phyloP scores from a whole-genome alignment of 1,140 invertebrate species.

The Oncopodura yosiiana region DNA sequence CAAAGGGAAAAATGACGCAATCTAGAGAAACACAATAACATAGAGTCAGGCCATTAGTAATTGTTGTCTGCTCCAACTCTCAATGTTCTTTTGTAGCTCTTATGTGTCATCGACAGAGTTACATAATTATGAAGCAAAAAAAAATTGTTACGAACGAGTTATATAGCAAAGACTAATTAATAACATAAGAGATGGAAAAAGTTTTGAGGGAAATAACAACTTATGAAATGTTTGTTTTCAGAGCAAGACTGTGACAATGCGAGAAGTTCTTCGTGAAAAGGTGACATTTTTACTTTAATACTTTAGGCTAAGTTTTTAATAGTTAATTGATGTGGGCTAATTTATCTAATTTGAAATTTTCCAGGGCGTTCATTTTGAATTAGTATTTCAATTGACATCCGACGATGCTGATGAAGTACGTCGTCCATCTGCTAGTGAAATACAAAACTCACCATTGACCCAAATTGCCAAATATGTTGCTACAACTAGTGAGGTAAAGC shows the following conservation, averaged over 20 bases:
- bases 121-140: no score
- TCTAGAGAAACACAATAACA: no score
- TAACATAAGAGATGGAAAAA: background rate
- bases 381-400: constrained; percentile 64
- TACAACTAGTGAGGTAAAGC: constrained; percentile 56
- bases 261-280: constrained; percentile 55
- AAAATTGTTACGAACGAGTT: no score
- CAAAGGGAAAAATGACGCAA: no score
- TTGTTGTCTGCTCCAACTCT: no score
- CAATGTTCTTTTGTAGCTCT: no score
- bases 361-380: constrained; percentile 53
- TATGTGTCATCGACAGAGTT: no score
- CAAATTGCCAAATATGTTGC: constrained; percentile 73
- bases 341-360: constrained; percentile 22
- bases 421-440: constrained; percentile 46
- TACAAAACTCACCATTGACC: constrained; percentile 49
- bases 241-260: constrained; percentile 58
- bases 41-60: no score
- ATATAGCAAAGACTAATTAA: background rate
- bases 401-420: constrained; percentile 48
- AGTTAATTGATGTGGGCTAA: no score
- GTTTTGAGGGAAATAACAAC: background rate
- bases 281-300: constrained; percentile 40
- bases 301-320: background rate
- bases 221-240: no score